phyloP scores from a whole-genome alignment of 2,797 vertebrate genomes.

The Myripristis murdjan region DNA sequence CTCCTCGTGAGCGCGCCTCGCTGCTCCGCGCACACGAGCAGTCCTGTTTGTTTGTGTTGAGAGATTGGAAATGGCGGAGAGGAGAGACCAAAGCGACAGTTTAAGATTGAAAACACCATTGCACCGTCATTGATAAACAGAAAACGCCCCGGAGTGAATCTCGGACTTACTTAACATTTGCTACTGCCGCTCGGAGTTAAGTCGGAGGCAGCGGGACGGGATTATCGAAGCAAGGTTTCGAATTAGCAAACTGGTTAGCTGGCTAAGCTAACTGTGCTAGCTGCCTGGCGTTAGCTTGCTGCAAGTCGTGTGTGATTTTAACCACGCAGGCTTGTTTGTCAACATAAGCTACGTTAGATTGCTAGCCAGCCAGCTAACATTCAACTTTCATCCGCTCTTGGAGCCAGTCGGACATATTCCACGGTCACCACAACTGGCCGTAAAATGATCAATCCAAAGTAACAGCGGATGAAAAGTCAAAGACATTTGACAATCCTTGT shows the following conservation, averaged over 20 bases:
- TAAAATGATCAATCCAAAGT: constrained; percentile 33
- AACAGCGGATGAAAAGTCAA: constrained; percentile 50
- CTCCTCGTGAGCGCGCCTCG: constrained; percentile 62
- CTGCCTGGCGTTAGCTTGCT: constrained; percentile 71
- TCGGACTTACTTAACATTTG: constrained; percentile 7
- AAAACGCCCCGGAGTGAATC: constrained; percentile 32
- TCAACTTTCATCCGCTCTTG: constrained; percentile 34
- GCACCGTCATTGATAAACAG: constrained; percentile 59
- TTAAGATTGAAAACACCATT: constrained; percentile 60
- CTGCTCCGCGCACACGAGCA: constrained; percentile 62
- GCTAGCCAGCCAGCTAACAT: constrained; percentile 38
- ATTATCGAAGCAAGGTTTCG: constrained; percentile 60
- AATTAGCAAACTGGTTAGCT: constrained; percentile 74
- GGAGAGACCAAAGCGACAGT: constrained; percentile 77
- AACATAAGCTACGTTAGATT: constrained; percentile 75
- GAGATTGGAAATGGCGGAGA: constrained; percentile 85
- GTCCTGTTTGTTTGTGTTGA: constrained; percentile 86
- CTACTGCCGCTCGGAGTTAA: constrained; percentile 44
- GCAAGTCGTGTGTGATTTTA: constrained; percentile 65
- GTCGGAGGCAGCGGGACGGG: constrained; percentile 35
- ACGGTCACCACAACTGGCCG: constrained; percentile 29
- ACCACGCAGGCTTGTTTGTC: constrained; percentile 83
- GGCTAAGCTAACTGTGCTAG: constrained; percentile 71
- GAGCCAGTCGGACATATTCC: constrained; percentile 12
- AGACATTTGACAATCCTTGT: constrained; percentile 41